Evolutionary conservation across 1,140 invertebrate genomes (phyloP).

Genomic region (Melanaphis sacchari): DNA sequence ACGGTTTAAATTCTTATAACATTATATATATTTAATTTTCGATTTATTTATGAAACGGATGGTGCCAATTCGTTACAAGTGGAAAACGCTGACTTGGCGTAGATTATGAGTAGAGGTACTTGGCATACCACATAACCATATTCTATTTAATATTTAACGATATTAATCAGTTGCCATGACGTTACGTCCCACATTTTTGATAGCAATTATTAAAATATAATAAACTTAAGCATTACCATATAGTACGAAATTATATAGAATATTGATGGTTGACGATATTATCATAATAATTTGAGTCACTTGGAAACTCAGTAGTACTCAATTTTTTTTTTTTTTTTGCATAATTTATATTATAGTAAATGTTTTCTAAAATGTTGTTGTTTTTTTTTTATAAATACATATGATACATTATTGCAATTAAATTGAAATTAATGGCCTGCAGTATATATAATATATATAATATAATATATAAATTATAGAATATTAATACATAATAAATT

Average conservation of each 20-base stretch:
- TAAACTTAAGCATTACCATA: background rate
- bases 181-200: background rate
- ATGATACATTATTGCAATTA: constrained; percentile 37
- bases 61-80: background rate
- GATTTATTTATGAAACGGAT: background rate
- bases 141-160: background rate
- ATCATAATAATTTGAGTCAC: background rate
- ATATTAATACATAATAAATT: constrained; percentile 28
- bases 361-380: background rate
- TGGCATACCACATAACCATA: background rate
- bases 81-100: background rate
- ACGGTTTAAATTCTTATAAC: background rate
- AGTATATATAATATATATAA: background rate
- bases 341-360: constrained; percentile 15
- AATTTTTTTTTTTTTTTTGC: constrained; percentile 24
- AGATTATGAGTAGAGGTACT: background rate
- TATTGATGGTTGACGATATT: background rate
- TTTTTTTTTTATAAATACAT: background rate
- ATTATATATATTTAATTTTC: background rate
- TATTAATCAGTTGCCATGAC: background rate
- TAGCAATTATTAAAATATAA: background rate
- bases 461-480: constrained; percentile 5
- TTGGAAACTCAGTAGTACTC: constrained; percentile 20
- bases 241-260: background rate
- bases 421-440: constrained; percentile 52